Percentiles rank a stretch among this genome's conserved stretches.
phyloP scores from a whole-genome alignment of 2,888 invertebrate species.

The Quadroppia sp. region DNA sequence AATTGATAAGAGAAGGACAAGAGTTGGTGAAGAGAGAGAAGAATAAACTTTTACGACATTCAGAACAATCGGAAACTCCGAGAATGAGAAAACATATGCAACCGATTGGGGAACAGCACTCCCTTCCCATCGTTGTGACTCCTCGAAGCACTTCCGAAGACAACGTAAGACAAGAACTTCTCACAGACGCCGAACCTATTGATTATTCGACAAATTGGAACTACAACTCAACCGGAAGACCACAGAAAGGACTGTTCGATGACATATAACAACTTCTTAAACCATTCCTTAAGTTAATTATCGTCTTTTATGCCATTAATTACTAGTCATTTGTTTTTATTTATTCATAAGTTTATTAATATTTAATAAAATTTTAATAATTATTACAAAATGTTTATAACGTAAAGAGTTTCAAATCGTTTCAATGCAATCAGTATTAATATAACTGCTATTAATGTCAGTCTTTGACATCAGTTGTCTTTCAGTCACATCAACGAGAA shows the following conservation, averaged over 20 bases:
- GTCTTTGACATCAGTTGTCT: no score
- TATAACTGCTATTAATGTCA: background rate
- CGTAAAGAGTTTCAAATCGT: background rate
- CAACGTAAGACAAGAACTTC: slow-evolving; percentile 45
- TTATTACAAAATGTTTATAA: slow-evolving; percentile 13
- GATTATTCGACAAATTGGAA: slow-evolving; percentile 51
- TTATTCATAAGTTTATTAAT: background rate
- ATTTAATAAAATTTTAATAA: slow-evolving; percentile 15
- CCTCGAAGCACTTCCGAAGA: slow-evolving; percentile 41
- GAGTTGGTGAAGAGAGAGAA: slow-evolving; percentile 83
- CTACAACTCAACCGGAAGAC: slow-evolving; percentile 60
- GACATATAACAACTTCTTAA: slow-evolving; percentile 61
- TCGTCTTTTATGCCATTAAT: background rate
- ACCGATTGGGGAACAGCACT: background rate
- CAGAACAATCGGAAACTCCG: slow-evolving; percentile 8
- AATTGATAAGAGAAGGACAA: slow-evolving; percentile 87
- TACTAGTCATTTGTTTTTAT: slow-evolving; percentile 12
- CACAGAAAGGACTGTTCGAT: slow-evolving; percentile 74
- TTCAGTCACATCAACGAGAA: no score
- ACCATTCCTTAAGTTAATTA: background rate
- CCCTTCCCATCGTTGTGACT: background rate
- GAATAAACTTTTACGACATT: slow-evolving; percentile 42
- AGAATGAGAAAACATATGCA: background rate
- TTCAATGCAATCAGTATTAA: background rate
- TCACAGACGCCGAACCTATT: slow-evolving; percentile 65